phyloP scores from a whole-genome alignment of 2,113 vertebrate genomes.

The Galbula dea region DNA sequence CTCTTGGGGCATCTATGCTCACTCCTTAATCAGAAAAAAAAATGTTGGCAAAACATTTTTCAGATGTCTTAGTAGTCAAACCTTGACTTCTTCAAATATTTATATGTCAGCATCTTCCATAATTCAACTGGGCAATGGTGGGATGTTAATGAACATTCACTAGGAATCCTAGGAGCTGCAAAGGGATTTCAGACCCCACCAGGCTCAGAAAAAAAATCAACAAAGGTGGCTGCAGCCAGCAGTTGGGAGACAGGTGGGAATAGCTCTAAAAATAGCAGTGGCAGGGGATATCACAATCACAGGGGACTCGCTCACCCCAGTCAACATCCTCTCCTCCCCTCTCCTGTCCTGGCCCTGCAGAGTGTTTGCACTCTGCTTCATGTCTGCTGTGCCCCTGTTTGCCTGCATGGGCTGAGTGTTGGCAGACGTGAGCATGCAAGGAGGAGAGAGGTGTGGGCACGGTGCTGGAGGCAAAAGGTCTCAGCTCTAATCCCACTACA shows the following conservation, averaged over 20 bases:
- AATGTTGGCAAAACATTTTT: constrained; percentile 2
- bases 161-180: not conserved
- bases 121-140: not conserved
- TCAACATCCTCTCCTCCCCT: not conserved
- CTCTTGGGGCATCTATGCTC: not conserved
- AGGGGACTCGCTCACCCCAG: not conserved
- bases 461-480: rapidly evolving
- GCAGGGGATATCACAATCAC: not conserved
- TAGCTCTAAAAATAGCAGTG: not conserved
- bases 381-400: not conserved
- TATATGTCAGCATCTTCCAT: not conserved
- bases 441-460: not conserved
- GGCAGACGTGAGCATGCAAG: not conserved
- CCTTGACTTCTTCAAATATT: not conserved
- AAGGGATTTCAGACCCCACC: not conserved
- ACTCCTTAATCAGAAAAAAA: not conserved
- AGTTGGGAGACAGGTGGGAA: not conserved
- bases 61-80: not conserved
- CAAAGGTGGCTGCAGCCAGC: not conserved
- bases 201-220: not conserved
- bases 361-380: not conserved
- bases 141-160: not conserved
- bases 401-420: not conserved
- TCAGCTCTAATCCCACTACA: not conserved
- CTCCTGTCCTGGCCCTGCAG: not conserved